Percentiles rank a stretch among this genome's conserved stretches.
Evolutionary conservation across 2,888 invertebrate genomes (phyloP).

Genomic region (Labia minor): DNA sequence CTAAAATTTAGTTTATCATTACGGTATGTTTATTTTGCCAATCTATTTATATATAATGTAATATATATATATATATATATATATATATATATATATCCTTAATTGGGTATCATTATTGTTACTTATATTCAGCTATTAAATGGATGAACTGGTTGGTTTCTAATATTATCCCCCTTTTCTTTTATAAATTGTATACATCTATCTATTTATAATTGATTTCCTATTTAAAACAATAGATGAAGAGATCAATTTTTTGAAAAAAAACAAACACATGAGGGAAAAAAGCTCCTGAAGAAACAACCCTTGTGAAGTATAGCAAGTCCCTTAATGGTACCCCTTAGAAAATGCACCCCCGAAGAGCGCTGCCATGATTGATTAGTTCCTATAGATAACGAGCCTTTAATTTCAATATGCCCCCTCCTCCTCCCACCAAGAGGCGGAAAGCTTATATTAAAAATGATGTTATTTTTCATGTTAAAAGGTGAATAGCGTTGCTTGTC

Average conservation of each 20-base stretch:
- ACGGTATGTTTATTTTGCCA: too few relatives aligned
- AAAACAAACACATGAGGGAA: not conserved
- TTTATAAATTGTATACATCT: not conserved
- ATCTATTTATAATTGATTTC: too few relatives aligned
- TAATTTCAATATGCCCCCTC: not conserved
- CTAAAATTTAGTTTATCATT: too few relatives aligned
- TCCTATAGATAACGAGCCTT: conserved; percentile 13
- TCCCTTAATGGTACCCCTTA: not conserved
- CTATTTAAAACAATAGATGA: not conserved
- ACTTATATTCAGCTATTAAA: too few relatives aligned
- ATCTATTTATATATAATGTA: too few relatives aligned
- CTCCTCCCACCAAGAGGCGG: not conserved
- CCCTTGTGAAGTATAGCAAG: not conserved
- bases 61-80: too few relatives aligned
- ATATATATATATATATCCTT: too few relatives aligned
- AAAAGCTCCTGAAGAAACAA: not conserved
- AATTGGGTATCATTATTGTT: too few relatives aligned
- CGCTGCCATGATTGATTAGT: not conserved
- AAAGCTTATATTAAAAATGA: conserved; percentile 8
- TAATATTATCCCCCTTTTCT: too few relatives aligned
- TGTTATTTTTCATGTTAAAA: conserved; percentile 13
- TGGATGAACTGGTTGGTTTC: too few relatives aligned
- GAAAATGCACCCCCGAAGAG: not conserved
- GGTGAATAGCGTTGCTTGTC: conserved; percentile 13
- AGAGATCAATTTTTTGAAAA: not conserved